Conservation (phyloP, 2,888 invertebrate species). For the Drosophila lutescens region DNA sequence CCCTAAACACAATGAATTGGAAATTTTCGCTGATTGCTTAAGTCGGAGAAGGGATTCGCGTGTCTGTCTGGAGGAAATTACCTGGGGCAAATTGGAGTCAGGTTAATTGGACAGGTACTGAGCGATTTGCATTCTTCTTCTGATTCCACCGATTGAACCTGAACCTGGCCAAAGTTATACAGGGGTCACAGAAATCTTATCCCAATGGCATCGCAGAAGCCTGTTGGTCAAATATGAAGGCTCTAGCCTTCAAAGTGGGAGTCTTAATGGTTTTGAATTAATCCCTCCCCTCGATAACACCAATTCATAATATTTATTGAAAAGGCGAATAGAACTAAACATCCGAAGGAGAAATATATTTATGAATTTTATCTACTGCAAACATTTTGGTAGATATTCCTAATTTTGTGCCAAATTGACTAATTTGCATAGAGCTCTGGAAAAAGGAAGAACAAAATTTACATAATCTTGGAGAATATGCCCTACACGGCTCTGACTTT, state of each 20-base stretch:
- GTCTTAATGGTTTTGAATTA: too few species aligned
- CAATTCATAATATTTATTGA: neutral
- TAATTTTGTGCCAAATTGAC: constrained; percentile 21
- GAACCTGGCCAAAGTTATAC: too few species aligned
- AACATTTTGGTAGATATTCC: neutral
- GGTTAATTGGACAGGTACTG: constrained; percentile 15
- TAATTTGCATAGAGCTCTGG: constrained; percentile 36
- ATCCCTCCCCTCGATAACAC: too few species aligned
- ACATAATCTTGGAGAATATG: constrained; percentile 38
- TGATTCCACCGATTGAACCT: neutral
- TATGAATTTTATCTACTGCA: constrained; percentile 16
- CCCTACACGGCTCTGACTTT: constrained; percentile 18
- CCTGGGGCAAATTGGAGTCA: constrained; percentile 19
- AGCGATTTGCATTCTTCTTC: neutral
- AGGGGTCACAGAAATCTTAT: neutral
- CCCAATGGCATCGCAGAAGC: neutral
- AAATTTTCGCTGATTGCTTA: constrained; percentile 16
- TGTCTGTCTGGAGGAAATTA: constrained; percentile 28
- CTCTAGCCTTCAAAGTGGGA: too few species aligned
- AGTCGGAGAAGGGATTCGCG: constrained; percentile 11
- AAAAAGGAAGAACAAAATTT: constrained; percentile 20
- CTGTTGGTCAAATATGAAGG: neutral
- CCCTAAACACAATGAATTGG: constrained; percentile 30
- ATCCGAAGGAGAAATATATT: constrained; percentile 5
- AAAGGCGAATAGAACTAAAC: too few species aligned